Evolutionary conservation across 2,888 invertebrate genomes (phyloP), one percentile per base, ranked within the genome.

Genomic region (Baccha elongata): DNA sequence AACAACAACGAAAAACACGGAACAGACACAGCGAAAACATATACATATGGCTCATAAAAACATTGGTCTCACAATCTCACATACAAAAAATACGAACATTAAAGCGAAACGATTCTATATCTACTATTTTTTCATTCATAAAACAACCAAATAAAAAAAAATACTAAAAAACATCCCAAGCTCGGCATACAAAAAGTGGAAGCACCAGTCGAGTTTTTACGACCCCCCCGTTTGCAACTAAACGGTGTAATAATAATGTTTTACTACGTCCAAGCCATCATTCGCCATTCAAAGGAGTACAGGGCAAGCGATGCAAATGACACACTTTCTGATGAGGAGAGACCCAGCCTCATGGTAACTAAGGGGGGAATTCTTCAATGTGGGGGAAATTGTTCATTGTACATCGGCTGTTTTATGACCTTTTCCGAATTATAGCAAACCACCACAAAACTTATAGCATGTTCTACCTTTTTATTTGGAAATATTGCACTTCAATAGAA

Each of bases 121-220:
- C n/a, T 84, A 84, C 84, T 84, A 79, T 69, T 69, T 84, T 84
- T 79, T 79, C 84, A 84, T 84, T 84, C 84, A 84, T 84, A 84
- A 84, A 68, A 84, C 42, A 68, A 84, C 42, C 69, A 21, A 62
- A 69, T 3, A 69, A 40, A 53, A 52, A 42, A 13, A 53, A 52
- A 48, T 48, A 60, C 11, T 17, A 29, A 17, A 44, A 55, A 44
- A 50, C 78, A 71, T 60, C 60, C 29, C 42, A 73, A 72, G 67
- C 62, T 50, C 67, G 65, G 32, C 60, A 64, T 64, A 64, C 44
- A 80, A 71, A 76, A 81, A 76, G 53, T 71, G 76, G 83, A 78
- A 78, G 83, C 83, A 79, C 79, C 42, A 69, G 73, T 65, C 53
- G 84, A 79, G 73, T 74, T 84, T 83, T 84, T 84, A 84, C 79